Conservation (phyloP, 2,888 invertebrate species). For the Allolobophora icterica region DNA sequence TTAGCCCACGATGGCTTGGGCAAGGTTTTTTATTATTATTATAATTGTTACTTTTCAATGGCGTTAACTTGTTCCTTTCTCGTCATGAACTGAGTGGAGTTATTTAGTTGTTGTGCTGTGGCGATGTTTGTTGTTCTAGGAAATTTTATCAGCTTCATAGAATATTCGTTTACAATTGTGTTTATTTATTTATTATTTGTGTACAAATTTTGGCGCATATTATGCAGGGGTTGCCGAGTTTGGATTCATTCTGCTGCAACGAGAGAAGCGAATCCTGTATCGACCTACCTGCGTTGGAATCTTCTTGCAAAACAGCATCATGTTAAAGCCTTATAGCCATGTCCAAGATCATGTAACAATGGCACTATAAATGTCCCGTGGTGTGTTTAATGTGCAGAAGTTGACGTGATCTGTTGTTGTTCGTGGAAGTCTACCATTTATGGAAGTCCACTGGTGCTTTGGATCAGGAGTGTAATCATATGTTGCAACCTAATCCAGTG, state of each 20-base stretch:
- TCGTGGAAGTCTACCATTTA: not conserved
- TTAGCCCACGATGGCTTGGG: not conserved
- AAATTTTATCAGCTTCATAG: not conserved
- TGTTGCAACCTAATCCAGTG: not conserved
- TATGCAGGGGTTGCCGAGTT: not conserved
- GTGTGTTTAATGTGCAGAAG: not conserved
- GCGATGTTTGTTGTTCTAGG: slow-evolving; percentile 9
- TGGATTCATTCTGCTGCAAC: not conserved
- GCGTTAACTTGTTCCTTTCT: not conserved
- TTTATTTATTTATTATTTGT: not conserved
- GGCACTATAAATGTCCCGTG: not conserved
- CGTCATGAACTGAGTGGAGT: not conserved
- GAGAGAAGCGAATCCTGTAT: not conserved
- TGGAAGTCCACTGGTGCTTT: not conserved
- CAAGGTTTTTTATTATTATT: not conserved
- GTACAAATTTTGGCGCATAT: not conserved
- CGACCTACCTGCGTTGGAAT: not conserved
- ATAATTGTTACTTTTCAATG: not conserved
- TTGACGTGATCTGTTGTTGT: not conserved
- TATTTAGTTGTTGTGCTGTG: not conserved
- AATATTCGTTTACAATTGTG: not conserved
- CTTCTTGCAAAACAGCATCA: slow-evolving; percentile 17
- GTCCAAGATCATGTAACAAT: not conserved
- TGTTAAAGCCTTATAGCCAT: not conserved
- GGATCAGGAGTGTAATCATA: not conserved